Percentiles rank a stretch among this genome's conserved stretches.
Conservation (phyloP, 2,113 vertebrate species). For the Microcebus ravelobensis region DNA sequence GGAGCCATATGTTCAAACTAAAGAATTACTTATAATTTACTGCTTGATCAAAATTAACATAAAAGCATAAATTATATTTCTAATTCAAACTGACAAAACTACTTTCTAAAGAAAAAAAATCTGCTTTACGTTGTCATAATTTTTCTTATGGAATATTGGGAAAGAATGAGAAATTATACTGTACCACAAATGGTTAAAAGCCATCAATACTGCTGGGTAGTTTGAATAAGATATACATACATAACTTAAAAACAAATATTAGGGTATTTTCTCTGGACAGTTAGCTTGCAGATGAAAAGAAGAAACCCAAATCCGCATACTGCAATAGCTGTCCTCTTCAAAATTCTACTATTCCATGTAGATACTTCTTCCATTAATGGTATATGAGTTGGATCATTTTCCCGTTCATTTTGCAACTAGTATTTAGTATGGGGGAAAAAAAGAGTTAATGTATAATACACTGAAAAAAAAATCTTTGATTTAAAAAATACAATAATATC, state of each 20-base stretch:
- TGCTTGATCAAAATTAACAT: slow-evolving; percentile 71
- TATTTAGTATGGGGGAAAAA: slow-evolving; percentile 44
- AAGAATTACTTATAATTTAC: slow-evolving; percentile 63
- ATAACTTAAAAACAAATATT: slow-evolving; percentile 56
- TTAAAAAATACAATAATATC: background rate
- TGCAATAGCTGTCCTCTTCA: slow-evolving; percentile 81
- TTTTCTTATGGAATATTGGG: slow-evolving; percentile 46
- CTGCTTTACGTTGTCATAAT: slow-evolving; percentile 56
- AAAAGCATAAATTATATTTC: slow-evolving; percentile 51
- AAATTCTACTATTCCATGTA: slow-evolving; percentile 75
- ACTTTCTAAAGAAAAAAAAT: slow-evolving; percentile 64
- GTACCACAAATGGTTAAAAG: slow-evolving; percentile 51
- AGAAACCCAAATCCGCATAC: slow-evolving; percentile 86
- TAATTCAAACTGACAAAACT: slow-evolving; percentile 62
- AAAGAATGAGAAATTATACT: slow-evolving; percentile 53
- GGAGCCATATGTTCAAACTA: slow-evolving; percentile 46
- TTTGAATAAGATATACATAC: slow-evolving; percentile 27
- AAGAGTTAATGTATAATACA: slow-evolving; percentile 38
- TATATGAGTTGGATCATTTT: slow-evolving; percentile 81
- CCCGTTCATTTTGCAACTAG: slow-evolving; percentile 85
- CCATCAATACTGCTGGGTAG: background rate
- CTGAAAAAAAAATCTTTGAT: slow-evolving; percentile 48
- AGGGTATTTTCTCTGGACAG: slow-evolving; percentile 72
- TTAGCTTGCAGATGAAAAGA: slow-evolving; percentile 83
- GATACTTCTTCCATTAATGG: slow-evolving; percentile 78